A percentile compares a stretch with the other conserved stretches of the same genome.
These are phyloP conservation scores for Ailuropoda melanoleuca DNA, from an alignment of 2,113 vertebrate species.

Conservation along the genomic window DNA sequence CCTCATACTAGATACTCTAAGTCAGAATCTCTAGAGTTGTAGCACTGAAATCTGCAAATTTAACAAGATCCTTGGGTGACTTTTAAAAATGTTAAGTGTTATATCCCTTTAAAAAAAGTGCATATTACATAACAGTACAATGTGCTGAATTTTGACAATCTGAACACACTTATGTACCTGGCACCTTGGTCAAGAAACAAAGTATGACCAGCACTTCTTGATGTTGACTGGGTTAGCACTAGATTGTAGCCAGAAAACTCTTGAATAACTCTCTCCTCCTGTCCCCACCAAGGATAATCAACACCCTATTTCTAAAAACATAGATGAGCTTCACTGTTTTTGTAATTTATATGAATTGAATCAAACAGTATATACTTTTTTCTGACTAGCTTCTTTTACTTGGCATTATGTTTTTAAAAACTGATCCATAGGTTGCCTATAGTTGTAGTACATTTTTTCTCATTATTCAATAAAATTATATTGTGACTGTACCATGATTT, in stretches of 20 bases:
- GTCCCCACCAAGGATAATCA: not conserved
- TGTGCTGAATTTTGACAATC: not conserved
- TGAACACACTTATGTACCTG: not conserved
- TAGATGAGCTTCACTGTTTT: not conserved
- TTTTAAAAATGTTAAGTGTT: conserved; percentile 24
- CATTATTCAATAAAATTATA: not conserved
- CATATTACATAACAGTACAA: not conserved
- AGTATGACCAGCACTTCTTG: not conserved
- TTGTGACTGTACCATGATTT: not conserved
- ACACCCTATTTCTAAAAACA: not conserved
- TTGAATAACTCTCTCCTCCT: not conserved
- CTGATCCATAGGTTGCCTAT: not conserved
- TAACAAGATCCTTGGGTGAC: conserved; percentile 36
- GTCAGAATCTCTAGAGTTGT: conserved; percentile 20
- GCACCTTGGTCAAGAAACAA: not conserved
- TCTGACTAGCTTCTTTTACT: not conserved
- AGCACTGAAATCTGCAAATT: conserved; percentile 22
- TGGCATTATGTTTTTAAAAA: not conserved
- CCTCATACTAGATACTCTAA: conserved; percentile 28
- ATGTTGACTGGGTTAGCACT: not conserved
- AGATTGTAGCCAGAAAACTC: not conserved
- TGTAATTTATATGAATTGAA: not conserved
- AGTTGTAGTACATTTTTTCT: not conserved
- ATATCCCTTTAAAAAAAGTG: not conserved
- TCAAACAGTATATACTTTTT: not conserved